phyloP scores from a whole-genome alignment of 2,797 vertebrate genomes.

The Pogoniulus pusillus region DNA sequence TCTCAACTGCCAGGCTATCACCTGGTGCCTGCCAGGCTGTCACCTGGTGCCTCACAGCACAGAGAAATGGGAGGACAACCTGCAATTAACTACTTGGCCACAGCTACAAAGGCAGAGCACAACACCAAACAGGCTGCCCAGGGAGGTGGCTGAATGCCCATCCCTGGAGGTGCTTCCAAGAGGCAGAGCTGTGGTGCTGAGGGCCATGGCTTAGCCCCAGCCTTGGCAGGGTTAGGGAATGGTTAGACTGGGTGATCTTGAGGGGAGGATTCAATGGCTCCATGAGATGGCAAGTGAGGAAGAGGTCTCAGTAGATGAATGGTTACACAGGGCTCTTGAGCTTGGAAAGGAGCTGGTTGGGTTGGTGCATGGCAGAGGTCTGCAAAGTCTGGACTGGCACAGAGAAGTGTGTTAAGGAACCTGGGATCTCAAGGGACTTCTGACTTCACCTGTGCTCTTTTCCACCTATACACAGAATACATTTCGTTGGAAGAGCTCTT shows the following conservation, averaged over 20 bases:
- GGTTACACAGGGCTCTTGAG: not conserved
- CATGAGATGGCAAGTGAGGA: not conserved
- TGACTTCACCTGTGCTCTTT: too few relatives aligned
- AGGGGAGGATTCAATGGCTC: too few relatives aligned
- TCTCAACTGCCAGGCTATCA: not conserved
- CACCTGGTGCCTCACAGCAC: not conserved
- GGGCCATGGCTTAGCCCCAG: too few relatives aligned
- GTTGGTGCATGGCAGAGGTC: not conserved
- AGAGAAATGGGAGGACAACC: not conserved
- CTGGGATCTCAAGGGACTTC: not conserved
- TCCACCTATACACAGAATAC: too few relatives aligned
- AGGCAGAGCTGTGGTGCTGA: too few relatives aligned
- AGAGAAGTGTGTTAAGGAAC: not conserved
- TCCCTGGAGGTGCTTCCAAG: too few relatives aligned
- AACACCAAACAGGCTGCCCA: not conserved
- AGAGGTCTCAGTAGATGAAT: not conserved
- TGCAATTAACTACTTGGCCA: not conserved
- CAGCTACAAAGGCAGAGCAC: not conserved
- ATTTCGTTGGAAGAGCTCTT: too few relatives aligned
- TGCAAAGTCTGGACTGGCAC: not conserved
- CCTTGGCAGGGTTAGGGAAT: too few relatives aligned
- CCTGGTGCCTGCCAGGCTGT: not conserved
- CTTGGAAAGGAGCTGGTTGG: not conserved
- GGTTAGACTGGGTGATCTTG: too few relatives aligned
- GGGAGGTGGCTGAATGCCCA: too few relatives aligned